Conservation (phyloP, 2,888 invertebrate genomes). For the Tinea semifulvella region DNA sequence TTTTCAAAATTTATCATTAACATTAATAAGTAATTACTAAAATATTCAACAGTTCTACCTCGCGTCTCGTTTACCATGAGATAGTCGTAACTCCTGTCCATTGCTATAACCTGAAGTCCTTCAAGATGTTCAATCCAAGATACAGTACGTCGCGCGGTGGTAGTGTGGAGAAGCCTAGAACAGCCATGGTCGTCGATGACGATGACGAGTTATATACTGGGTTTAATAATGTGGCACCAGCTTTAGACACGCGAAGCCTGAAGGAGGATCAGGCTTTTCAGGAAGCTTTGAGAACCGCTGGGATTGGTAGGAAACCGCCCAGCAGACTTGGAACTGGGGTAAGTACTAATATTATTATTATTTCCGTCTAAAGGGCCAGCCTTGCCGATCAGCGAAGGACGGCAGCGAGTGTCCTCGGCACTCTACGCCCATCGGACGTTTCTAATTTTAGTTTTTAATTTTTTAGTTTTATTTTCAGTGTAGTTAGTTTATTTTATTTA, state of each 20-base stretch:
- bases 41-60: no score
- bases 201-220: slow-evolving; percentile 75
- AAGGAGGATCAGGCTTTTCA: slow-evolving; percentile 79
- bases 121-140: slow-evolving; percentile 51
- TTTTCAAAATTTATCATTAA: no score
- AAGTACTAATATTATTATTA: background rate
- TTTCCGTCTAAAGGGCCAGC: background rate
- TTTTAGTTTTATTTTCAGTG: no score
- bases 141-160: slow-evolving; percentile 48
- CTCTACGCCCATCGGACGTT: no score
- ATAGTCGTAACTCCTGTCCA: background rate
- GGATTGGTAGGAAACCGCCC: slow-evolving; percentile 74
- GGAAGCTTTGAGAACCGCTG: slow-evolving; percentile 78
- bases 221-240: slow-evolving; percentile 73
- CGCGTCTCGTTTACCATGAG: no score
- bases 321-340: slow-evolving; percentile 58
- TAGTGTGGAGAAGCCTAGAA: slow-evolving; percentile 42
- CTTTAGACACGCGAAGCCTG: slow-evolving; percentile 72
- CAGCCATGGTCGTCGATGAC: slow-evolving; percentile 50
- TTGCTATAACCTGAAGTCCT: no score
- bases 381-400: no score
- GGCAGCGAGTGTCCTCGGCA: no score
- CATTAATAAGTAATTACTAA: background rate
- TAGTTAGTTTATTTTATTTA: no score
- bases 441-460: no score